Conservation (phyloP, 2,888 invertebrate genomes). For the Chymomyza fuscimana region DNA sequence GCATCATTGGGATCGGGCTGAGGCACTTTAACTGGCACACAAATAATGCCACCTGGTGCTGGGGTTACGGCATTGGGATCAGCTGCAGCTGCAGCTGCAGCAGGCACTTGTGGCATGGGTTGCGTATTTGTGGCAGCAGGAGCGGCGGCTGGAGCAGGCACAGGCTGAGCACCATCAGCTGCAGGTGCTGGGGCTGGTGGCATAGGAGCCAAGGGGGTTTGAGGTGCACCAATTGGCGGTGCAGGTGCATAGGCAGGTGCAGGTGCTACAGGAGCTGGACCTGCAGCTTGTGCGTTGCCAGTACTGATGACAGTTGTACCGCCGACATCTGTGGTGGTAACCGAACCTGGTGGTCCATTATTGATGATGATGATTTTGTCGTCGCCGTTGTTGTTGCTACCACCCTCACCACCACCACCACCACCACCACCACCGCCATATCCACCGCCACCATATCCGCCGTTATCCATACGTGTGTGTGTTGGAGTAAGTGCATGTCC, state of each 20-base stretch:
- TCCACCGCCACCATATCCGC: constrained; percentile 24
- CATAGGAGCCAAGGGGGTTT: constrained; percentile 28
- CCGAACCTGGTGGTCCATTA: constrained; percentile 78
- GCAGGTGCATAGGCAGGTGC: constrained; percentile 12
- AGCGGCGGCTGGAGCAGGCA: constrained; percentile 21
- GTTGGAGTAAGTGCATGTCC: constrained; percentile 77
- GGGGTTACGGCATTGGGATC: constrained; percentile 47
- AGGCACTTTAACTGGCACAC: constrained; percentile 75
- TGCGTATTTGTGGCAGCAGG: constrained; percentile 8
- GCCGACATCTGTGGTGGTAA: constrained; percentile 67
- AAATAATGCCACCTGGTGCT: constrained; percentile 70
- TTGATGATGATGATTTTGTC: constrained; percentile 78
- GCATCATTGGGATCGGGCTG: constrained; percentile 76
- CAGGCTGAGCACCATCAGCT: not conserved
- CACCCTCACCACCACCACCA: constrained; percentile 43
- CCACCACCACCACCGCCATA: constrained; percentile 38
- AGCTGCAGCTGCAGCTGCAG: constrained; percentile 1
- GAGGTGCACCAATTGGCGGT: not conserved
- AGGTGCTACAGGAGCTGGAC: constrained; percentile 21
- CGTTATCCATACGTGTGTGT: constrained; percentile 59
- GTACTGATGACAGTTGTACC: constrained; percentile 73
- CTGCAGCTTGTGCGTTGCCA: constrained; percentile 35
- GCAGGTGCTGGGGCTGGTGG: not conserved
- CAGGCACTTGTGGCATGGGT: constrained; percentile 19
- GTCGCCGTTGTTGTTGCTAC: constrained; percentile 55